phyloP scores from a whole-genome alignment of 2,113 vertebrate genomes.

The Neotoma lepida region DNA sequence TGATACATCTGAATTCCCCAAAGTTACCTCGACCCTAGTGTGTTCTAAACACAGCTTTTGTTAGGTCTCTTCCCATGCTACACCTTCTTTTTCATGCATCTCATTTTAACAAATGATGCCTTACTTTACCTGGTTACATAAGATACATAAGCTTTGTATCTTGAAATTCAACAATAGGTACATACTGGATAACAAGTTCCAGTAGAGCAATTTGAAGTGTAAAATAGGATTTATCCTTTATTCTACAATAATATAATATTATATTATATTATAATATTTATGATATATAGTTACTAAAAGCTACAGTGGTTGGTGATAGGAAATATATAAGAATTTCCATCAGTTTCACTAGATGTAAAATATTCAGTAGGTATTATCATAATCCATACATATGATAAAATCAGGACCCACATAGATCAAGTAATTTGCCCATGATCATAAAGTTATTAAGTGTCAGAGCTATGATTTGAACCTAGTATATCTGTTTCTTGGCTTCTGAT shows the following conservation, averaged over 20 bases:
- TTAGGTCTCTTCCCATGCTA: not conserved
- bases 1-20: not conserved
- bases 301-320: not conserved
- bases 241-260: too few relatives aligned
- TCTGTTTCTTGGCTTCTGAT: not conserved
- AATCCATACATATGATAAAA: not conserved
- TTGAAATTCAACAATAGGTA: not conserved
- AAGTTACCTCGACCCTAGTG: not conserved
- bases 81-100: not conserved
- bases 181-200: not conserved
- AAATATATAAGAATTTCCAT: not conserved
- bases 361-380: not conserved
- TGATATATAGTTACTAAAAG: not conserved
- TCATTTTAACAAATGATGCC: not conserved
- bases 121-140: not conserved
- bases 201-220: not conserved
- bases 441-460: not conserved
- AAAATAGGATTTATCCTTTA: not conserved
- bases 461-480: not conserved
- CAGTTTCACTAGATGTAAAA: not conserved
- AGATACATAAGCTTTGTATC: not conserved
- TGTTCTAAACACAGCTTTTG: not conserved
- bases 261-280: conserved; percentile 19
- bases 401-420: not conserved
- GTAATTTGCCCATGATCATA: not conserved